Conservation (phyloP, 2,797 vertebrate genomes). For the Cryptoprocta ferox region DNA sequence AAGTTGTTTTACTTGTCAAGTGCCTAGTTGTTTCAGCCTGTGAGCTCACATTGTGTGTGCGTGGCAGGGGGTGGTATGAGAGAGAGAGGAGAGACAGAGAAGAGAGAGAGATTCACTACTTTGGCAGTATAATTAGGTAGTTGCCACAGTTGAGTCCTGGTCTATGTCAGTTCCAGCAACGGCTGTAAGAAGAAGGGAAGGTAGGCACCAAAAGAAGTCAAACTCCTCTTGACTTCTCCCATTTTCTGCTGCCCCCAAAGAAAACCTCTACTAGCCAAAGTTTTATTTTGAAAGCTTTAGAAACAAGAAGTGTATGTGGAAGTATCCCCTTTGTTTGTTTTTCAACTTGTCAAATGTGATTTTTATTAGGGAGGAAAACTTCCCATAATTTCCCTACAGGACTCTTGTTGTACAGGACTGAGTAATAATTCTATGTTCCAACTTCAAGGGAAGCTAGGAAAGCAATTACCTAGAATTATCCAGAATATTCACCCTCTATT, state of each 20-base stretch:
- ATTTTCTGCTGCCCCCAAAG: neutral
- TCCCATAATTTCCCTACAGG: neutral
- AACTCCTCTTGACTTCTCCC: neutral
- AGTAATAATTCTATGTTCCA: neutral
- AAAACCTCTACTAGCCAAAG: neutral
- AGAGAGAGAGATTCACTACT: neutral
- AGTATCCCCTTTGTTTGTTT: neutral
- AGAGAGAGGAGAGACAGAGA: neutral
- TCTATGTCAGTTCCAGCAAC: neutral
- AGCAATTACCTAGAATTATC: neutral
- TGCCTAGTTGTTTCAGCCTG: neutral
- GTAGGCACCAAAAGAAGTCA: neutral
- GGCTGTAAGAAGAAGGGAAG: neutral
- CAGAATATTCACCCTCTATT: neutral
- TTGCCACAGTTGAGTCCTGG: neutral
- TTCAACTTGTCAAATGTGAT: neutral
- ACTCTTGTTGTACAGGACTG: neutral
- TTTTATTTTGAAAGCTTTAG: neutral
- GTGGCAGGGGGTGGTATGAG: neutral
- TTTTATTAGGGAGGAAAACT: neutral
- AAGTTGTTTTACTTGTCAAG: neutral
- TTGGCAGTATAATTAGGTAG: neutral
- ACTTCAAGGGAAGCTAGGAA: neutral
- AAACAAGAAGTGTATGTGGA: neutral
- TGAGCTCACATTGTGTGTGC: neutral